Percentiles rank a stretch among this genome's conserved stretches.
These are phyloP conservation scores for Balanococcus diminutus DNA, from an alignment of 2,888 invertebrate species.

Conservation along the genomic window DNA sequence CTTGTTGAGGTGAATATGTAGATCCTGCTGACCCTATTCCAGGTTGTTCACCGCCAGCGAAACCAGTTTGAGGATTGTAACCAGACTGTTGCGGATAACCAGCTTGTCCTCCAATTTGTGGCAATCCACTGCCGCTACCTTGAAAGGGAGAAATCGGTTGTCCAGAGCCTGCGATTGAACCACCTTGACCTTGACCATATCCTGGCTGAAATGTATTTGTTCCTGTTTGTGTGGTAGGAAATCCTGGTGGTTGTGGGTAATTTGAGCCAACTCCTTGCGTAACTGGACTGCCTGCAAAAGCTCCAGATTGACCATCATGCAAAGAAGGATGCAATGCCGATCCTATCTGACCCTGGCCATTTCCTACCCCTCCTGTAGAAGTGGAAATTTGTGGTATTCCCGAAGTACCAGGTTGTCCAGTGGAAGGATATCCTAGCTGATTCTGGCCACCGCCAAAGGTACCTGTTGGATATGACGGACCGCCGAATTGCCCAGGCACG, in stretches of 20 bases:
- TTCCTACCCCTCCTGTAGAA: neutral
- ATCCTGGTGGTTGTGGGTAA: neutral
- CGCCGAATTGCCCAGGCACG: too few species aligned
- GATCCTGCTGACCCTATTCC: neutral
- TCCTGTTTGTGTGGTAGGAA: neutral
- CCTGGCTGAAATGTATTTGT: neutral
- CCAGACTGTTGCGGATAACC: too few species aligned
- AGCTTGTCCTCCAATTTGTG: too few species aligned
- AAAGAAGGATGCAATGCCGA: neutral
- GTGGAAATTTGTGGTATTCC: neutral
- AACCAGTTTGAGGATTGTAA: neutral
- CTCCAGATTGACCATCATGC: neutral
- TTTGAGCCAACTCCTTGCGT: neutral
- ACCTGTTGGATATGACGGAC: too few species aligned
- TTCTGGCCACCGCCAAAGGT: neutral
- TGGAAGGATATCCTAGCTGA: neutral
- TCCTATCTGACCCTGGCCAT: neutral
- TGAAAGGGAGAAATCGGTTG: neutral
- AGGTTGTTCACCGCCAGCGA: neutral
- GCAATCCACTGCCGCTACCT: neutral
- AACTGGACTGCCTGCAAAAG: neutral
- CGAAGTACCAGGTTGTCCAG: neutral
- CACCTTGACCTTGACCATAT: neutral
- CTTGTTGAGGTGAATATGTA: neutral
- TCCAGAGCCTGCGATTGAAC: neutral